Conservation (phyloP, 2,888 invertebrate genomes). For the Ormyrus thymus region DNA sequence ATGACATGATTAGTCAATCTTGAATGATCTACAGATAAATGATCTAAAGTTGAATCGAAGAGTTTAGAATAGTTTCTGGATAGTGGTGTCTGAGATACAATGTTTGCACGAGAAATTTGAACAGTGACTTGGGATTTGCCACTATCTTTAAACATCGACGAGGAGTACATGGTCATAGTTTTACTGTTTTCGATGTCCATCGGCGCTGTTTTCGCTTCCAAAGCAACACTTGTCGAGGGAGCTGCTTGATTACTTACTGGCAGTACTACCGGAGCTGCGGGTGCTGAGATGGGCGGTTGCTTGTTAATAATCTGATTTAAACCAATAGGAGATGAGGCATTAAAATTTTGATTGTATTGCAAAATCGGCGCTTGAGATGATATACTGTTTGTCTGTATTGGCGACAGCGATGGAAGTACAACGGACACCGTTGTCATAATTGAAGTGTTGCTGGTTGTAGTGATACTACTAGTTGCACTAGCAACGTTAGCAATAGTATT, state of each 20-base stretch:
- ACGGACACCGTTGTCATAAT: slow-evolving; percentile 69
- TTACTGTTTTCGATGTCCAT: slow-evolving; percentile 64
- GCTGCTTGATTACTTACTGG: slow-evolving; percentile 60
- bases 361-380: slow-evolving; percentile 47
- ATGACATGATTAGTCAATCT: slow-evolving; percentile 18
- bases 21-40: neutral
- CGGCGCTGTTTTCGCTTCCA: slow-evolving; percentile 65
- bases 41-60: slow-evolving; percentile 60
- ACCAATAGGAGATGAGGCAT: slow-evolving; percentile 34
- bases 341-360: slow-evolving; percentile 37
- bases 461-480: neutral
- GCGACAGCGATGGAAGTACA: slow-evolving; percentile 70
- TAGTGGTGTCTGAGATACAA: slow-evolving; percentile 63
- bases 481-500: slow-evolving; percentile 1
- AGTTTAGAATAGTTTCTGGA: slow-evolving; percentile 60
- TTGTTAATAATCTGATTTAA: slow-evolving; percentile 48
- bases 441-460: slow-evolving; percentile 48
- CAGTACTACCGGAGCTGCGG: slow-evolving; percentile 62
- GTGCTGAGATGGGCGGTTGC: slow-evolving; percentile 59
- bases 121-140: slow-evolving; percentile 66
- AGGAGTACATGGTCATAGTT: slow-evolving; percentile 65
- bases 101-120: slow-evolving; percentile 66
- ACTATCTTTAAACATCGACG: slow-evolving; percentile 62
- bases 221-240: slow-evolving; percentile 59
- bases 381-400: slow-evolving; percentile 59